Base-by-base conservation (phyloP, 1,140 invertebrate genomes). In the Drosophila kohkoa region DNA sequence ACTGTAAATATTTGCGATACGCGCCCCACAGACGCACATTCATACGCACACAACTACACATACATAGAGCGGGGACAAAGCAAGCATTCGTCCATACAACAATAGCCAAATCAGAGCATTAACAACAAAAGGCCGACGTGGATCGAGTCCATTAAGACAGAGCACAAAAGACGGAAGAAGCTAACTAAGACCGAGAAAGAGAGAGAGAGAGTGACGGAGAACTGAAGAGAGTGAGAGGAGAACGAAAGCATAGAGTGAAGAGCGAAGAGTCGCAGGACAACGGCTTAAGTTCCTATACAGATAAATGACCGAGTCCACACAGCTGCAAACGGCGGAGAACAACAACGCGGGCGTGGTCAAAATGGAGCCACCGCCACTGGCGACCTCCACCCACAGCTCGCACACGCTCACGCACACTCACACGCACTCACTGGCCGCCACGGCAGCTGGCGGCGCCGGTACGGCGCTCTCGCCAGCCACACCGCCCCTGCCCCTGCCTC, bases 221-320 rank as follows among this genome's bases (percentile, higher is more conserved):
- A 25, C 20, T 25, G 20, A 25, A 25, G 16, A 35, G 25, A 45
- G 35, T 30, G 49, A 64, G 43, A 52, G 16, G 13, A 49, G 38
- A 32, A 16, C 8, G 28, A 41, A 49, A 41, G 16, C 1, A 38
- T 38, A 32, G 43, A 58, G 52, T 20, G 43, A 60, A 60, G 43
- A 48, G 45, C 35, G 68, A 13, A 59, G 15, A 38, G 32, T 41
- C 54, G 35, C 41, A 41, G 38, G 38, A 41, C 38, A 41, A 41
- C 38, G 38, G 38, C 38, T 11, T 41, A 16, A 68, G 81, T 70
- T 52, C 71, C 75, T 73, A 81, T 10, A 38, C 35, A 38, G 35
- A 38, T 89, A 89, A 92, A 92, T 92, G 91, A 92, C 91, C 90
- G 91, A 92, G 70, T 92, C 91, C 86, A 92, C 91, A 28, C 91